Percentiles rank a stretch among this genome's conserved stretches.
phyloP scores from a whole-genome alignment of 2,113 vertebrate species.

The Crocuta crocuta region DNA sequence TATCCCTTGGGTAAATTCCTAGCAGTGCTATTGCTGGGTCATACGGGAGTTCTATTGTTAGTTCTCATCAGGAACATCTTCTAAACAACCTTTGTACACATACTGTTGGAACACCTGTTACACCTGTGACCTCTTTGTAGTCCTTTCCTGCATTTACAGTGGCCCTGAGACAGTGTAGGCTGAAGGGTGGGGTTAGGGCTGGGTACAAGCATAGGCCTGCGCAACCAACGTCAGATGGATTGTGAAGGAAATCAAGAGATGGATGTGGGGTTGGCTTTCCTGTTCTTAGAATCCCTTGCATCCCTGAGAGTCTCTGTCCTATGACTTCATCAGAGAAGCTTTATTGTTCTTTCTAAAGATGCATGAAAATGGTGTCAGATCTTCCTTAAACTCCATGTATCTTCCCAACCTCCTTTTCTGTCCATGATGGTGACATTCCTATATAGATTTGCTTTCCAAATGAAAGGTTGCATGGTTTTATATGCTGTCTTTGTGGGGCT shows the following conservation, averaged over 20 bases:
- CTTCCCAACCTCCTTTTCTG: not conserved
- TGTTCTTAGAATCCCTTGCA: not conserved
- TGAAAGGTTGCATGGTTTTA: not conserved
- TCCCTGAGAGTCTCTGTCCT: not conserved
- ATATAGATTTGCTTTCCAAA: not conserved
- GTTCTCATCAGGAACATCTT: not conserved
- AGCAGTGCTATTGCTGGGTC: too few species aligned
- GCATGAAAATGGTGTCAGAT: not conserved
- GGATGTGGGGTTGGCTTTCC: rapidly evolving
- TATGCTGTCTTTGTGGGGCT: not conserved
- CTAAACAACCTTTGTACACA: too few species aligned
- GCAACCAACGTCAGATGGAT: not conserved
- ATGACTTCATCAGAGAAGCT: not conserved
- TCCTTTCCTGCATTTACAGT: not conserved
- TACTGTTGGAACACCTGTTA: not conserved
- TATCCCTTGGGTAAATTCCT: too few species aligned
- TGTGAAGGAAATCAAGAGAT: not conserved
- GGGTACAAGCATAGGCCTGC: rapidly evolving
- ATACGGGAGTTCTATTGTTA: too few species aligned
- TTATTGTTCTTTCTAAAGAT: not conserved
- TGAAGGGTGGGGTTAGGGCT: not conserved
- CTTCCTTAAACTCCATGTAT: not conserved
- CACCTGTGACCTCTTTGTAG: not conserved
- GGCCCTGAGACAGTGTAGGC: not conserved
- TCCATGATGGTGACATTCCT: not conserved